Conservation (phyloP, 1,140 invertebrate species). For the Tetramorium parvispinum region DNA sequence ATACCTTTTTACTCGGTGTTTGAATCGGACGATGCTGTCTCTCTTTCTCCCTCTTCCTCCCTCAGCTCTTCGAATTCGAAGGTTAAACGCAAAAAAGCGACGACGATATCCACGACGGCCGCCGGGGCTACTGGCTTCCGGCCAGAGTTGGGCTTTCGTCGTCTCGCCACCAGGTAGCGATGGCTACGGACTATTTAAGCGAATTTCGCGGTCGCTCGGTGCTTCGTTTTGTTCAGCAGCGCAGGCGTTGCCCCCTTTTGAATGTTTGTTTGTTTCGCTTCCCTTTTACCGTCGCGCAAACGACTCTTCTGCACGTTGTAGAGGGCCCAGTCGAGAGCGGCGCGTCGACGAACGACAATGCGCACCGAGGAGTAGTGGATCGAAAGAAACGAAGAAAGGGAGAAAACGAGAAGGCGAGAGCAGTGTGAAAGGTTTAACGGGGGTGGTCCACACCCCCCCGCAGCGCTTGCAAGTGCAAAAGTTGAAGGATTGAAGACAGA, state of each 20-base stretch:
- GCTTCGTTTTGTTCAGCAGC: constrained; percentile 85
- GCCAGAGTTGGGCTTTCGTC: constrained; percentile 78
- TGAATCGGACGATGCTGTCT: background rate
- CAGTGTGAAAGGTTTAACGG: constrained; percentile 50
- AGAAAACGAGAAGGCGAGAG: background rate
- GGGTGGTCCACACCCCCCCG: constrained; percentile 45
- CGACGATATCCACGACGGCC: constrained; percentile 55
- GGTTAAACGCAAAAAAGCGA: constrained; percentile 74
- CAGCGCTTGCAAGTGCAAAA: constrained; percentile 16
- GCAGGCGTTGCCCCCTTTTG: constrained; percentile 83
- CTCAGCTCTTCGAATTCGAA: constrained; percentile 61
- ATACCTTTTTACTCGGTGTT: background rate
- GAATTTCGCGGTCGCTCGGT: constrained; percentile 80
- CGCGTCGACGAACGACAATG: constrained; percentile 67
- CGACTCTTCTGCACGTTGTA: constrained; percentile 65
- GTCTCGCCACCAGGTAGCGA: constrained; percentile 82
- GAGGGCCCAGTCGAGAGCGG: constrained; percentile 53
- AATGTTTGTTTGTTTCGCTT: constrained; percentile 76
- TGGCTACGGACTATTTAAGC: constrained; percentile 85
- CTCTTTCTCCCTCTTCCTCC: background rate
- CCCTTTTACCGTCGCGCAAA: constrained; percentile 59
- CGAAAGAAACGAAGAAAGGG: background rate
- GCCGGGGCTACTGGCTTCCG: constrained; percentile 80
- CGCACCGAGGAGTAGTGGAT: constrained; percentile 69
- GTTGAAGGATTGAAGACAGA: constrained; percentile 36